These are phyloP conservation scores for Ploceus nigricollis DNA, from an alignment of 2,113 vertebrate species.

Conservation along the genomic window DNA sequence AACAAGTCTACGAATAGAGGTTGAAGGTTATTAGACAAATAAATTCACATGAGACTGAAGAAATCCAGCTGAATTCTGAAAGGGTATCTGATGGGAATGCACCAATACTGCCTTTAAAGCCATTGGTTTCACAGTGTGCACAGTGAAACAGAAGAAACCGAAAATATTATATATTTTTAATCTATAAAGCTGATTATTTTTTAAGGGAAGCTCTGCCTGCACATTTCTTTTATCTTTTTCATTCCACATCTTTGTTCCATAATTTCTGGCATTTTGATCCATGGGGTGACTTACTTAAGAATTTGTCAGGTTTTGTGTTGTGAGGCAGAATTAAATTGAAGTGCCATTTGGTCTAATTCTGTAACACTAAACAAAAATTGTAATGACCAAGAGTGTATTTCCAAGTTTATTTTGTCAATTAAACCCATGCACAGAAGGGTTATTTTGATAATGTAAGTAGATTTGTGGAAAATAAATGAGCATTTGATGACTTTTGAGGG, in stretches of 20 bases:
- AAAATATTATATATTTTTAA: neutral
- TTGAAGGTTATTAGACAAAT: neutral
- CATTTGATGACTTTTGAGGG: neutral
- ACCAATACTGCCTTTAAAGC: neutral
- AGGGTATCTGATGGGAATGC: neutral
- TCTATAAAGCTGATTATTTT: neutral
- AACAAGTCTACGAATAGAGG: neutral
- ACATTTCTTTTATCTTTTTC: neutral
- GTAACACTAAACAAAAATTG: neutral
- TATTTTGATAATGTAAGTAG: neutral
- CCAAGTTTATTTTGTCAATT: neutral
- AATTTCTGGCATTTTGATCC: neutral
- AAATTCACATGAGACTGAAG: neutral
- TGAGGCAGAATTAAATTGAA: neutral
- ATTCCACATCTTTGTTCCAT: neutral
- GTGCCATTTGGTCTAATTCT: neutral
- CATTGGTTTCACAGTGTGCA: neutral
- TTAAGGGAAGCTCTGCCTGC: neutral
- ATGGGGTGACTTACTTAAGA: neutral
- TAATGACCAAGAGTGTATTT: neutral
- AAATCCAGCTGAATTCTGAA: neutral
- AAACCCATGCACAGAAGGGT: fast-evolving
- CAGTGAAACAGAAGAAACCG: neutral
- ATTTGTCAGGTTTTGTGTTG: neutral
- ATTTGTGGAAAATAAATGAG: neutral